Evolutionary conservation across 2,797 vertebrate genomes (phyloP).

Genomic region (Acrossocheilus wenchowensis): DNA sequence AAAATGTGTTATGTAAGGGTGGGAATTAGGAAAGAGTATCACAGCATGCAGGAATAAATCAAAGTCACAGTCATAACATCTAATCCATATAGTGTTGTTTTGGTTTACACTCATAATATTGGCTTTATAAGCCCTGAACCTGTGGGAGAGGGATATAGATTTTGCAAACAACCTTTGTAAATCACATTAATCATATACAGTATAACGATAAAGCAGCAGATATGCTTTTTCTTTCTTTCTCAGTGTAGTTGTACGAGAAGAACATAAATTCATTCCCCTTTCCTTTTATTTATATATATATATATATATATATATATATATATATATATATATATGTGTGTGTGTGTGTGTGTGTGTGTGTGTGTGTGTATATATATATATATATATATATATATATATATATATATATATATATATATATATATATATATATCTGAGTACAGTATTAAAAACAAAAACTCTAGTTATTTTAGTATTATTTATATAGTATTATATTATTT

Average conservation of each 20-base stretch:
- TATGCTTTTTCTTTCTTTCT: neutral
- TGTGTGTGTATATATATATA: neutral
- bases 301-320: no score
- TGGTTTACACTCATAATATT: slow-evolving; percentile 8
- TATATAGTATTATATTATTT: neutral
- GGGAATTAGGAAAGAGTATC: slow-evolving; percentile 30
- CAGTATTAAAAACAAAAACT: neutral
- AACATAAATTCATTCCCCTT: slow-evolving; percentile 4
- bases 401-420: no score
- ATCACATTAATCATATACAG: slow-evolving; percentile 14
- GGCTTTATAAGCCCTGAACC: neutral
- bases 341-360: no score
- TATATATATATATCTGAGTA: neutral
- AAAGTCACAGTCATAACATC: slow-evolving; percentile 13
- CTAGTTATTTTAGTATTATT: neutral
- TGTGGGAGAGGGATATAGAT: slow-evolving; percentile 29
- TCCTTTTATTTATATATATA: neutral
- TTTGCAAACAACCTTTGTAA: neutral
- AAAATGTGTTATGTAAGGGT: slow-evolving; percentile 6
- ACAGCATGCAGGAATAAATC: slow-evolving; percentile 17
- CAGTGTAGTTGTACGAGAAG: neutral
- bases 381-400: neutral
- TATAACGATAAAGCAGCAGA: neutral
- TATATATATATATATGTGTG: no score
- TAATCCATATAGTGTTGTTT: slow-evolving; percentile 16